Percentiles rank a stretch among this genome's conserved stretches.
phyloP scores from a whole-genome alignment of 1,140 invertebrate genomes.

The Portunus trituberculatus region DNA sequence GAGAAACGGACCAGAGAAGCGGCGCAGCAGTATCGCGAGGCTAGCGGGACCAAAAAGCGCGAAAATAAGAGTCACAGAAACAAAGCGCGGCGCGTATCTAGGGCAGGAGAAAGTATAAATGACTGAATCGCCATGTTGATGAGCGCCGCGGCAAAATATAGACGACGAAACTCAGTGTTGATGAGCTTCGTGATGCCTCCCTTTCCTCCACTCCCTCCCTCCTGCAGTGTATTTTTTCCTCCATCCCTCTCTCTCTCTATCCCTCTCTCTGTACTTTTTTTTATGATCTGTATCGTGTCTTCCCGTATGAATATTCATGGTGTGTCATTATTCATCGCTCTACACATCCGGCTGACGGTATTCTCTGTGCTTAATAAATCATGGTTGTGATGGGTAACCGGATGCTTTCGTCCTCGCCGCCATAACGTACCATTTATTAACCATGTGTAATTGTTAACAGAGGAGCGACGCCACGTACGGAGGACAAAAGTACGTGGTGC shows the following conservation, averaged over 20 bases:
- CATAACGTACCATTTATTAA: constrained; percentile 13
- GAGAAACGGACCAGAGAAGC: no score
- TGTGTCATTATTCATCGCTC: constrained; percentile 67
- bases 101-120: constrained; percentile 58
- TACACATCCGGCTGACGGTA: constrained; percentile 57
- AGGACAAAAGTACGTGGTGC: not conserved
- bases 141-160: constrained; percentile 25
- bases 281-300: constrained; percentile 47
- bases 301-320: constrained; percentile 72
- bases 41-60: not conserved
- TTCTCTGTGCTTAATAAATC: constrained; percentile 63
- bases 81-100: not conserved
- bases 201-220: not conserved
- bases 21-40: not conserved
- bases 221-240: not conserved
- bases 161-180: constrained; percentile 28
- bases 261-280: not conserved
- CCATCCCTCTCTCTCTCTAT: not conserved
- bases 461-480: not conserved
- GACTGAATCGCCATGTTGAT: not conserved
- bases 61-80: not conserved
- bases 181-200: not conserved
- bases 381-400: constrained; percentile 38
- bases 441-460: not conserved
- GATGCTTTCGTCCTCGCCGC: not conserved